phyloP scores from a whole-genome alignment of 1,140 invertebrate species.

The Zaprionus inermis region DNA sequence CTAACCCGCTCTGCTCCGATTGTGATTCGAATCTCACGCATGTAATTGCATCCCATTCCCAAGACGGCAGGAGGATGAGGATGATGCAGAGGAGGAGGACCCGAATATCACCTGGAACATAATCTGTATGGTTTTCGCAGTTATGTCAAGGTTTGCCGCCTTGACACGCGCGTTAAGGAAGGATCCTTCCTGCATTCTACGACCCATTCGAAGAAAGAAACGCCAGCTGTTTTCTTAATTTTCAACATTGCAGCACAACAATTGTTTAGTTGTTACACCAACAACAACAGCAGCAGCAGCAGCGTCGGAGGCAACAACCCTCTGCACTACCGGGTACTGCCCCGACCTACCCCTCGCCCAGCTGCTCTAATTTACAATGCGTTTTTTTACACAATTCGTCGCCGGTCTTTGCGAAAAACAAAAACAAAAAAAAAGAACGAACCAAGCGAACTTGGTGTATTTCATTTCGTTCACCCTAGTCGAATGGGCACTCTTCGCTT shows the following conservation, averaged over 20 bases:
- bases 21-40: conserved; percentile 70
- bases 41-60: conserved; percentile 66
- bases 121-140: conserved; percentile 69
- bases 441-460: neutral
- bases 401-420: conserved; percentile 27
- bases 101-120: conserved; percentile 50
- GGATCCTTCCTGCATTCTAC: conserved; percentile 10
- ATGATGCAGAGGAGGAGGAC: neutral
- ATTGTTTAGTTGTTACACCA: conserved; percentile 61
- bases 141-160: conserved; percentile 32
- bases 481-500: conserved; percentile 44
- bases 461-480: conserved; percentile 57
- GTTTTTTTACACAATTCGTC: conserved; percentile 46
- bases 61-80: neutral
- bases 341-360: conserved; percentile 9
- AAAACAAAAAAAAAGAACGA: conserved; percentile 31
- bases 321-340: conserved; percentile 1
- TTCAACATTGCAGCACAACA: conserved; percentile 44
- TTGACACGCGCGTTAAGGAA: conserved; percentile 58
- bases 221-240: conserved; percentile 64
- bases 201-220: conserved; percentile 29
- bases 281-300: conserved; percentile 4
- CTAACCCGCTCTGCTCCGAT: conserved; percentile 47
- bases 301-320: conserved; percentile 26
- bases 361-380: conserved; percentile 66